These are phyloP conservation scores for Arenicola marina DNA, from an alignment of 2,888 invertebrate species.

Conservation along the genomic window DNA sequence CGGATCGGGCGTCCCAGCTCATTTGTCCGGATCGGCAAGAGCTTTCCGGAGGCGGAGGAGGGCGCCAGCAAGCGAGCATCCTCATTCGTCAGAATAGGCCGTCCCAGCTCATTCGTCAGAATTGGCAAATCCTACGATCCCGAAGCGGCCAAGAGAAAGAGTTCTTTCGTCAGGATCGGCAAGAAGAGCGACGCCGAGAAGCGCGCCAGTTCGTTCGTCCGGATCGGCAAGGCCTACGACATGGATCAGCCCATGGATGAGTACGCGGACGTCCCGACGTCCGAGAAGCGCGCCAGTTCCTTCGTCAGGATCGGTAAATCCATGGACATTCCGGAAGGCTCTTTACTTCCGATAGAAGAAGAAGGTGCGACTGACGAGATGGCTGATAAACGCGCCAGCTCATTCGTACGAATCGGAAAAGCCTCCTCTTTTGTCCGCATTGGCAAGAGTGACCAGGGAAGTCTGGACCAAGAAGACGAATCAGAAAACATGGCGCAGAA, in stretches of 20 bases:
- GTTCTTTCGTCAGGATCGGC: slow-evolving; percentile 7
- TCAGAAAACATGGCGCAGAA: background rate
- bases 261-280: background rate
- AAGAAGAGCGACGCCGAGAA: slow-evolving; percentile 4
- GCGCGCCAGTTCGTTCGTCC: slow-evolving; percentile 21
- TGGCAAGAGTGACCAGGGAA: slow-evolving; percentile 14
- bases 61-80: slow-evolving; percentile 1
- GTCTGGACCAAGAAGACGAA: background rate
- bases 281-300: slow-evolving; percentile 13
- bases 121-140: background rate
- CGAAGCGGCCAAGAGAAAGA: slow-evolving; percentile 11
- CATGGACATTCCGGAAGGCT: too few species aligned
- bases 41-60: background rate
- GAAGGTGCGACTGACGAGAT: too few species aligned
- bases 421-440: slow-evolving; percentile 20
- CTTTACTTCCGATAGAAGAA: too few species aligned
- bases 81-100: slow-evolving; percentile 17
- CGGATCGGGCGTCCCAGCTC: slow-evolving; percentile 16
- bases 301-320: slow-evolving; percentile 23
- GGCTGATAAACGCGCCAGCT: background rate
- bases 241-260: background rate
- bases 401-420: slow-evolving; percentile 18
- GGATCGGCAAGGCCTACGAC: slow-evolving; percentile 23
- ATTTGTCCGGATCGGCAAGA: slow-evolving; percentile 22
- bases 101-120: slow-evolving; percentile 1